phyloP scores from a whole-genome alignment of 2,888 invertebrate species.

The Andrena bucephala region DNA sequence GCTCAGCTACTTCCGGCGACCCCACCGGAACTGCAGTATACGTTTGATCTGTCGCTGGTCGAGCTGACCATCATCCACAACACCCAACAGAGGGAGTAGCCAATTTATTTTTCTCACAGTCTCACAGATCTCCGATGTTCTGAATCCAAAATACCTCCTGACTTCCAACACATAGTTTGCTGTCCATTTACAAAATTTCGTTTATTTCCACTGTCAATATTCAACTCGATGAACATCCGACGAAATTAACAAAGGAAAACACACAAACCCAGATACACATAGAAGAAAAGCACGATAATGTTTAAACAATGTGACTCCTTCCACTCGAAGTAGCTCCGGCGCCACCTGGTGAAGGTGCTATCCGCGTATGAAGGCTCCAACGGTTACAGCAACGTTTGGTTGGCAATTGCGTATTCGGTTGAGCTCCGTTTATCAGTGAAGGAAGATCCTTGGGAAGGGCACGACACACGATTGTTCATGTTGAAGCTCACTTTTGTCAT shows the following conservation, averaged over 20 bases:
- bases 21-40: slow-evolving; percentile 82
- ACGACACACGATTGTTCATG: background rate
- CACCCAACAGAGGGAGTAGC: background rate
- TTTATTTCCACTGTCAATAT: background rate
- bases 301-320: slow-evolving; percentile 35
- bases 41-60: slow-evolving; percentile 72
- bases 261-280: background rate
- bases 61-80: slow-evolving; percentile 24
- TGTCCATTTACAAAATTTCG: background rate
- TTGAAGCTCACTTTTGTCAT: slow-evolving; percentile 19
- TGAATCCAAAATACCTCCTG: background rate
- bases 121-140: background rate
- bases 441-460: background rate
- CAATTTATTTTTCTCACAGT: background rate
- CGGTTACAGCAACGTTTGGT: slow-evolving; percentile 4
- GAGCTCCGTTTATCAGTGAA: slow-evolving; percentile 8
- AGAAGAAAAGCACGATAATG: background rate
- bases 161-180: background rate
- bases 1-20: slow-evolving; percentile 82
- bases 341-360: slow-evolving; percentile 58
- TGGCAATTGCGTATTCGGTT: background rate
- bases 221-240: background rate
- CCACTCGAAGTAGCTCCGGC: slow-evolving; percentile 27
- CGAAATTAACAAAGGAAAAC: background rate
- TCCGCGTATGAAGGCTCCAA: slow-evolving; percentile 7